These are phyloP conservation scores for Eupsilia transversa DNA, from an alignment of 2,888 invertebrate species.

Conservation along the genomic window DNA sequence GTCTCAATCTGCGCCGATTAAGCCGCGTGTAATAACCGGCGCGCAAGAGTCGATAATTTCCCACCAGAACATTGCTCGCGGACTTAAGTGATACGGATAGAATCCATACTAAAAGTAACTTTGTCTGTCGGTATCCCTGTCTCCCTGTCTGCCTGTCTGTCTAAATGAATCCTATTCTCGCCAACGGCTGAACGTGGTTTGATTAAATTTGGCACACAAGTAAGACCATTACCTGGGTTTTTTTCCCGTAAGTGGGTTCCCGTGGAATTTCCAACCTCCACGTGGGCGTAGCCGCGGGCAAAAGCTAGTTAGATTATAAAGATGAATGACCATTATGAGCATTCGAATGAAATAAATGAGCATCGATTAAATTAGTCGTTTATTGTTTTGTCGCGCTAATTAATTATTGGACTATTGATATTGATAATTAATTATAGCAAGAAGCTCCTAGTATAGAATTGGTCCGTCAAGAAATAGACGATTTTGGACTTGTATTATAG, in stretches of 20 bases:
- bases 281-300: neutral
- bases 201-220: neutral
- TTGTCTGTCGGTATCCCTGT: neutral
- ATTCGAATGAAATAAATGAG: conserved; percentile 19
- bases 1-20: conserved; percentile 51
- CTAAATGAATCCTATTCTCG: neutral
- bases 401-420: conserved; percentile 10
- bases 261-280: neutral
- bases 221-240: neutral
- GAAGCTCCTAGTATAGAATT: neutral
- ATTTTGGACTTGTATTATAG: neutral
- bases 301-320: neutral
- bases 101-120: neutral
- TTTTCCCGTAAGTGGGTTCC: neutral
- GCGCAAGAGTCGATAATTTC: conserved; percentile 44
- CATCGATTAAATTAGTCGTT: conserved; percentile 6
- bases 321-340: conserved; percentile 12
- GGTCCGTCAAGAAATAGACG: too few relatives aligned
- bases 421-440: neutral
- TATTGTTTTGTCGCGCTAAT: neutral
- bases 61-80: conserved; percentile 23
- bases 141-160: too few relatives aligned
- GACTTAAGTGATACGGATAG: conserved; percentile 30
- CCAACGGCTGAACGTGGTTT: too few relatives aligned
- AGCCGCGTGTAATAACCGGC: conserved; percentile 43